A percentile compares a stretch with the other conserved stretches of the same genome.
These are phyloP conservation scores for Typhlichthys eigenmanni DNA, from an alignment of 2,797 vertebrate genomes.

Conservation along the genomic window DNA sequence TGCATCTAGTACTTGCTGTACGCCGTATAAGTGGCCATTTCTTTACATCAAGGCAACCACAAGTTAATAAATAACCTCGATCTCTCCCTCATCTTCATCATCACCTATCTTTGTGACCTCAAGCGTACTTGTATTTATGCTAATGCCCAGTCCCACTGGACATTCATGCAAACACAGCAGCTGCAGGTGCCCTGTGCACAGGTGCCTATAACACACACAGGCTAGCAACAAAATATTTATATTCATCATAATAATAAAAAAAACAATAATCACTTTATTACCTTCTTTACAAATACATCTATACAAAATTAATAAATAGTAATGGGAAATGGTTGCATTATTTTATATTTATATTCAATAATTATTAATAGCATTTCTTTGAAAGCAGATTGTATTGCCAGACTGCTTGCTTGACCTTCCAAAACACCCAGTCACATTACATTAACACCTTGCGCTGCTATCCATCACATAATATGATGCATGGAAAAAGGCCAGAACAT, in stretches of 20 bases:
- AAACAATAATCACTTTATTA: too few species aligned
- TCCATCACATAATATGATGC: not conserved
- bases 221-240: too few species aligned
- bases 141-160: slow-evolving; percentile 5
- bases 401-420: not conserved
- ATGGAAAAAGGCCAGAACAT: not conserved
- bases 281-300: too few species aligned
- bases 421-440: not conserved
- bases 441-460: not conserved
- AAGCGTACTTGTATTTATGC: slow-evolving; percentile 2
- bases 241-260: too few species aligned
- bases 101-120: not conserved
- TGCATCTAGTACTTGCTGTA: slow-evolving; percentile 40
- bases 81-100: slow-evolving; percentile 9
- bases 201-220: too few species aligned
- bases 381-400: too few species aligned
- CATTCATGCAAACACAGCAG: slow-evolving; percentile 9
- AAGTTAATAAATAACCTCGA: slow-evolving; percentile 15
- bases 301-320: too few species aligned
- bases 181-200: too few species aligned
- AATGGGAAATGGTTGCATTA: too few species aligned
- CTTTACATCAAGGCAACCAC: not conserved
- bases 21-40: slow-evolving; percentile 26
- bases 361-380: too few species aligned
- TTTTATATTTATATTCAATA: too few species aligned